Conservation (phyloP, 2,797 vertebrate species). For the Euthynnus affinis region DNA sequence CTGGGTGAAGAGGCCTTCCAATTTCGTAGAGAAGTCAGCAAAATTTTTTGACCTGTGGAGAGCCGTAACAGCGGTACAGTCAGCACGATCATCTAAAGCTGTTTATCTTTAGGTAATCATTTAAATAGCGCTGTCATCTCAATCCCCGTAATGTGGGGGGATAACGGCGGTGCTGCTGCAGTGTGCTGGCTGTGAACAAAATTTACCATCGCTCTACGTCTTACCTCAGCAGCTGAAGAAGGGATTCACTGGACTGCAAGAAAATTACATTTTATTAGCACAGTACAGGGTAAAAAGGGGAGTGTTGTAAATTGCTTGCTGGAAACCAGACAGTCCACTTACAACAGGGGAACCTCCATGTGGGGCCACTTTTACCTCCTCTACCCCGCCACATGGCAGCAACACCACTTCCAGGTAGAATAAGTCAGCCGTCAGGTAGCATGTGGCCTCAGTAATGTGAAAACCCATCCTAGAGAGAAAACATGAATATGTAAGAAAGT, state of each 20-base stretch:
- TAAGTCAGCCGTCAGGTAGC: conserved; percentile 90
- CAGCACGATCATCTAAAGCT: background rate
- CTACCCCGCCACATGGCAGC: conserved; percentile 82
- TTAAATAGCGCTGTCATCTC: conserved; percentile 2
- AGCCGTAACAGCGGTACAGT: background rate
- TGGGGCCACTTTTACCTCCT: conserved; percentile 88
- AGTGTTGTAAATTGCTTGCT: background rate
- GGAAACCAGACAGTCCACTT: conserved; percentile 48
- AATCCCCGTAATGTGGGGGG: background rate
- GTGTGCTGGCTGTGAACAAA: background rate
- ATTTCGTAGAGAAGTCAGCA: conserved; percentile 83
- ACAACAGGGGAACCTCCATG: conserved; percentile 87
- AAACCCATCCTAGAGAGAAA: conserved; percentile 83
- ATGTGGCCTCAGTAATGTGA: conserved; percentile 85
- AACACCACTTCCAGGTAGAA: conserved; percentile 91
- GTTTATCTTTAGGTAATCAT: background rate
- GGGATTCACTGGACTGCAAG: conserved; percentile 85
- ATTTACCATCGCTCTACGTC: background rate
- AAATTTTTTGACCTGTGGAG: conserved; percentile 85
- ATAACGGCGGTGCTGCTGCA: background rate
- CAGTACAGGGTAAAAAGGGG: background rate
- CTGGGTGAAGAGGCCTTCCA: conserved; percentile 83
- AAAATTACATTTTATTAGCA: conserved; percentile 32
- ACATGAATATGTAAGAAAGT: background rate
- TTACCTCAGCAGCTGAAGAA: conserved; percentile 89